These are phyloP conservation scores for Kuschelorhynchus macadamiae DNA, from an alignment of 2,888 invertebrate genomes.

Conservation along the genomic window DNA sequence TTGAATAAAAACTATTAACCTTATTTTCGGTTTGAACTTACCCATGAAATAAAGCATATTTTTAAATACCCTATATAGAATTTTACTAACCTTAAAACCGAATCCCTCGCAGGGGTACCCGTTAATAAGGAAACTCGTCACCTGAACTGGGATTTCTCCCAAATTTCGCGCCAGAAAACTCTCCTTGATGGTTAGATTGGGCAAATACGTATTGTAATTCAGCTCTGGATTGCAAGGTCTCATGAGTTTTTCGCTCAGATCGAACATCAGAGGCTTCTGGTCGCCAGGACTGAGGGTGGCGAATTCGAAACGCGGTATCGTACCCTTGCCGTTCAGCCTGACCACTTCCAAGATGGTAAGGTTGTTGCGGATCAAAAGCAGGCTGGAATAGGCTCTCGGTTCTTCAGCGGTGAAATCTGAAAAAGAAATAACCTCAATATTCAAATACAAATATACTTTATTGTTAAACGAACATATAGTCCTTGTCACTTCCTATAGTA, in stretches of 20 bases:
- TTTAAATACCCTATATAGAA: neutral
- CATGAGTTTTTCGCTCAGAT: constrained; percentile 76
- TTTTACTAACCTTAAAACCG: constrained; percentile 74
- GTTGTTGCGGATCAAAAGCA: constrained; percentile 85
- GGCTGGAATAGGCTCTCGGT: constrained; percentile 68
- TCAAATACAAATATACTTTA: too few relatives aligned
- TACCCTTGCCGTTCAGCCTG: constrained; percentile 87
- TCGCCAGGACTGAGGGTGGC: constrained; percentile 89
- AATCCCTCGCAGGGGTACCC: constrained; percentile 81
- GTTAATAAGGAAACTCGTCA: constrained; percentile 78
- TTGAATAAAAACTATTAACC: too few relatives aligned
- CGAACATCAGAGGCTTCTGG: constrained; percentile 82
- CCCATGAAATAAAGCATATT: neutral
- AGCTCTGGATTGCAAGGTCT: constrained; percentile 69
- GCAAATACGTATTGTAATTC: constrained; percentile 66
- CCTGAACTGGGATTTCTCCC: constrained; percentile 88
- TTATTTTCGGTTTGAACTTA: neutral
- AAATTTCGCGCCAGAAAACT: constrained; percentile 90
- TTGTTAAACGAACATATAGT: too few relatives aligned
- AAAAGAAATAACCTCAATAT: neutral
- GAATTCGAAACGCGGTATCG: constrained; percentile 84
- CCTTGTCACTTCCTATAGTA: too few relatives aligned
- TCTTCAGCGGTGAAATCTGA: constrained; percentile 69
- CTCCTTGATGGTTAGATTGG: constrained; percentile 82
- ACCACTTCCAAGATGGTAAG: constrained; percentile 92